phyloP scores from a whole-genome alignment of 35 echinoderm and acorn worm genomes.

The Apostichopus parvimensis region DNA sequence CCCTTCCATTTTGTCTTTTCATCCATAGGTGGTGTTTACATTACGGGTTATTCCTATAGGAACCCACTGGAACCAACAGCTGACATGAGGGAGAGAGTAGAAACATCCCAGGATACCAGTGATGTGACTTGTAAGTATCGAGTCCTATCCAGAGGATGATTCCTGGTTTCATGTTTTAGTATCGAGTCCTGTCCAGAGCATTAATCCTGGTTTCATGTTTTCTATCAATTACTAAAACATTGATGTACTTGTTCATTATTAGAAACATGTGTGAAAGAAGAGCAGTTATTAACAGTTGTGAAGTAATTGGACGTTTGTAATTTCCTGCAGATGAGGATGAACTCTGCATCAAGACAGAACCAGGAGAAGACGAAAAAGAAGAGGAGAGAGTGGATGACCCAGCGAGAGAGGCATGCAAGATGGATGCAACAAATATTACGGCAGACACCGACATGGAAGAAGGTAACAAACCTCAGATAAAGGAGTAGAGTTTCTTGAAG shows the following conservation, averaged over 20 bases:
- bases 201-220: neutral
- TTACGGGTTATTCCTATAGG: slow-evolving; percentile 11
- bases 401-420: too few relatives aligned
- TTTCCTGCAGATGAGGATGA: too few relatives aligned
- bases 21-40: neutral
- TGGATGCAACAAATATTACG: too few relatives aligned
- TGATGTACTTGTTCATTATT: neutral
- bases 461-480: too few relatives aligned
- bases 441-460: too few relatives aligned
- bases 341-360: too few relatives aligned
- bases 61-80: neutral
- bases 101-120: neutral
- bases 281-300: too few relatives aligned
- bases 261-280: neutral
- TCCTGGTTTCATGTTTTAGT: neutral
- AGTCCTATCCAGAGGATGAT: neutral
- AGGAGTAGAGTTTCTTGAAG: too few relatives aligned
- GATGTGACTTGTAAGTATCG: neutral
- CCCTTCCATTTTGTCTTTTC: neutral
- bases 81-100: neutral
- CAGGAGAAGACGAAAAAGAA: too few relatives aligned
- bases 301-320: too few relatives aligned
- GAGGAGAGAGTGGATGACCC: too few relatives aligned
- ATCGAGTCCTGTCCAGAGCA: neutral
- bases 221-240: neutral